Evolutionary conservation across 2,113 vertebrate genomes (phyloP), one percentile per base, ranked within the genome.

Genomic region (Oncorhynchus masou): DNA sequence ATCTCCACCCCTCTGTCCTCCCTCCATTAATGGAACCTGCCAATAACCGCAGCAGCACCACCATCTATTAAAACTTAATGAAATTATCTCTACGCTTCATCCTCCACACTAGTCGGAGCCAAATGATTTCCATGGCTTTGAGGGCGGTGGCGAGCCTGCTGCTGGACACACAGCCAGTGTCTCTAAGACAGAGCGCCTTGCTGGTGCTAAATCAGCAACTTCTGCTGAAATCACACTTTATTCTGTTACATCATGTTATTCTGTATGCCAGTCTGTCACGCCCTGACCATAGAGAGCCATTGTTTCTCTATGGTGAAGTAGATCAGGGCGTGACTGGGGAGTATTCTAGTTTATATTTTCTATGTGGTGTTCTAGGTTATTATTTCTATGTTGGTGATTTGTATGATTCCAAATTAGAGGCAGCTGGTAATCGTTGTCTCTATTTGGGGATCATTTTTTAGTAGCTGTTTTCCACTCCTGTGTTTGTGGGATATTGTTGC

Each of bases 41-140:
- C 60, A 60, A 20, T 57, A 78, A 68, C 11, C 0, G 6, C 7
- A 45, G 39, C 39, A 45, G 4, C 20, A 2, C 31, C 22, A 22
- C 31, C 22, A 27, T 73, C 19, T 75, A 76, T 76, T 78, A 70
- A 45, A 54, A 76, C 12, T 12, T 73, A 45, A 79, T 69, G 48
- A 20, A 67, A 22, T 77, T 74, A 62, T 70, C 11, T 3, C n/a
- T 4, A 15, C 48, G 25, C 39, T 45, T 51, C 8, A 19, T 74
- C 73, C 59, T 65, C 20, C 4, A 8, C 25, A 12, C 29, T 29
- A 39, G 15, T 54, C 49, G 0, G 64, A 39, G 29, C 48, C 19
- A 62, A 54, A 27, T 73, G 1, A n/a, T 74, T 69, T 69, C 22
- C 25, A 22, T 60, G 65, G 68, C 49, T 49, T 66, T 62, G 71